Base-by-base conservation (phyloP, 2,797 vertebrate genomes). In the Characodon lateralis region DNA sequence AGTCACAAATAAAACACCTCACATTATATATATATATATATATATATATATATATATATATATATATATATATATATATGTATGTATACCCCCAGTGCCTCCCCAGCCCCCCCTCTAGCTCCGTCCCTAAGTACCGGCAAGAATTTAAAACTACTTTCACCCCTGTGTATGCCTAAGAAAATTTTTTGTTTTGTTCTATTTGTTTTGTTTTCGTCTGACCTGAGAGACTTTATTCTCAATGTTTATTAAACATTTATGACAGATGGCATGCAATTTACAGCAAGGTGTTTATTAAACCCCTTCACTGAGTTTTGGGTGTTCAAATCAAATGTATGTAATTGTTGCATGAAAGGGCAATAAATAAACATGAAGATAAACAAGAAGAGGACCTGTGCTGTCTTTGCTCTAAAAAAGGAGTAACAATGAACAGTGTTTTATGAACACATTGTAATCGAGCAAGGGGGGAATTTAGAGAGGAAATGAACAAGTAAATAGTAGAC, bases 311-410 rank as follows among this genome's bases (percentile, higher is more conserved):
- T 77, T 22, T 2, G 1, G 43, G 26, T 77, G 6, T 55, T 72
- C 65, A n/a, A 73, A 83, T 84, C 41, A 76, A 74, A 85, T 85
- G 73, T 80, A 78, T n/a, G 0, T 83, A 87, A 89, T 85, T 87
- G 53, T 70, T 79, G 69, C 6, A 46, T 72, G 78, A 80, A 79
- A 81, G 39, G 3, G 5, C 78, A 83, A 83, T 82, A 80, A 88
- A 88, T 88, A 89, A 73, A 73, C 63, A 39, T 24, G 63, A 65
- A 39, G 63, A 35, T 22, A 65, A 65, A 41, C 1, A 53, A 53
- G 7, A 65, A 18, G 18, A 22, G 2, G 8, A 65, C 35, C 61
- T 6, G 7, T 20, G 16, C 16, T 63, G 28, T 35, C 61, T 20
- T 65, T 10, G 35, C 35, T 41, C 6, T n/a, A 20, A 41, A 65